These are phyloP conservation scores for Agrotis exclamationis DNA, from an alignment of 2,888 invertebrate genomes.

Conservation along the genomic window DNA sequence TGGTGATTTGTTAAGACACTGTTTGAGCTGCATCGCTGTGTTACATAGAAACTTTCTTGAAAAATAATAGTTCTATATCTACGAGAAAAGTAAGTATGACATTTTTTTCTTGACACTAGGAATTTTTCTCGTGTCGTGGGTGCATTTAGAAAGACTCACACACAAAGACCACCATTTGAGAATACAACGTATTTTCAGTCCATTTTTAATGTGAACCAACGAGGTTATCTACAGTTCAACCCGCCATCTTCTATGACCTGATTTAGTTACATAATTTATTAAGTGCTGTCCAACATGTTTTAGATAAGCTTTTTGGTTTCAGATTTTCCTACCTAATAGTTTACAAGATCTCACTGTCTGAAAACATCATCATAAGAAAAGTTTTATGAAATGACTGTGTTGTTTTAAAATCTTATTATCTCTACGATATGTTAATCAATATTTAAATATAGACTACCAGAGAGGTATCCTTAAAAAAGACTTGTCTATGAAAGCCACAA, in stretches of 20 bases:
- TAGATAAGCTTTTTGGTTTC: no score
- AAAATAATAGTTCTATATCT: not conserved
- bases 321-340: not conserved
- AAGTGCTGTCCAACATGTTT: no score
- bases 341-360: no score
- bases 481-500: constrained; percentile 32
- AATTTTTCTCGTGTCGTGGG: no score
- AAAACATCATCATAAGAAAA: no score
- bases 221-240: not conserved
- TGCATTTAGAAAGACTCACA: no score
- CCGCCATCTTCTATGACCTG: not conserved
- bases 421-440: constrained; percentile 26
- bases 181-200: not conserved
- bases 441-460: constrained; percentile 45
- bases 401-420: constrained; percentile 36
- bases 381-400: constrained; percentile 28
- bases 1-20: constrained; percentile 8
- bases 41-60: not conserved
- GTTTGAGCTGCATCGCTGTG: not conserved
- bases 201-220: no score
- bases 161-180: no score
- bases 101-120: not conserved
- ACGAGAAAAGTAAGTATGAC: not conserved
- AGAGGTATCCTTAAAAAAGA: constrained; percentile 18
- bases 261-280: not conserved